phyloP scores from a whole-genome alignment of 1,140 invertebrate species.

The Elymnias hypermnestra region DNA sequence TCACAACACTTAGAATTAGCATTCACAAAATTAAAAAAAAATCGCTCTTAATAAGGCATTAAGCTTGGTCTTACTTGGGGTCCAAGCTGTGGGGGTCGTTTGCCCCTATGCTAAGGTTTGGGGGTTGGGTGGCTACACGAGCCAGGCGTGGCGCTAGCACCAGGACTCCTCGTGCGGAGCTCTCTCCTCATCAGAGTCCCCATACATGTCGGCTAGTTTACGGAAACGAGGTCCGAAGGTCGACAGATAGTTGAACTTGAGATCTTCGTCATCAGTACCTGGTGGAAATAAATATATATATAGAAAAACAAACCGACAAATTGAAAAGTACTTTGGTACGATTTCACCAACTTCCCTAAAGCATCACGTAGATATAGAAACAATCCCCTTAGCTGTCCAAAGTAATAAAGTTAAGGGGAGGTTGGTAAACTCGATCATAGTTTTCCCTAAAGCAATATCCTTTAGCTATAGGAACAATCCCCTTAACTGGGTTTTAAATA shows the following conservation, averaged over 20 bases:
- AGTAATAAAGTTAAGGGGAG: too few relatives aligned
- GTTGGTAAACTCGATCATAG: too few relatives aligned
- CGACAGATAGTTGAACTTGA: slow-evolving; percentile 97
- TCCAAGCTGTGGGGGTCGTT: slow-evolving; percentile 8
- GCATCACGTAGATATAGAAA: too few relatives aligned
- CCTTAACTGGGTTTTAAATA: too few relatives aligned
- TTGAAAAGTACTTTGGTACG: too few relatives aligned
- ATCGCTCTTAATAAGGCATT: slow-evolving; percentile 36
- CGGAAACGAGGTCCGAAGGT: slow-evolving; percentile 97
- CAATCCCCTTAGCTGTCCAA: too few relatives aligned
- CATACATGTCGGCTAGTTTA: slow-evolving; percentile 98
- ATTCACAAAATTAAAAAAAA: slow-evolving; percentile 4
- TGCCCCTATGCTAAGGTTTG: slow-evolving; percentile 6
- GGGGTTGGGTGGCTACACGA: slow-evolving; percentile 43
- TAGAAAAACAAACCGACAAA: not conserved
- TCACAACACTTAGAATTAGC: slow-evolving; percentile 15
- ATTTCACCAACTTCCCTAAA: too few relatives aligned
- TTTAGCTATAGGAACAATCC: too few relatives aligned
- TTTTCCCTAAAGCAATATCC: too few relatives aligned
- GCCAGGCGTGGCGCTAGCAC: slow-evolving; percentile 79
- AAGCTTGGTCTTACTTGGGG: slow-evolving; percentile 33
- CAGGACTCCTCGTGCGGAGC: slow-evolving; percentile 85
- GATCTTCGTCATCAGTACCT: slow-evolving; percentile 94
- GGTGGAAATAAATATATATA: slow-evolving; percentile 12
- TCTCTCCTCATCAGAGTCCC: slow-evolving; percentile 89